Percentiles rank a stretch among this genome's conserved stretches.
Conservation (phyloP, 1,140 invertebrate genomes). For the Paracyclopina nana region DNA sequence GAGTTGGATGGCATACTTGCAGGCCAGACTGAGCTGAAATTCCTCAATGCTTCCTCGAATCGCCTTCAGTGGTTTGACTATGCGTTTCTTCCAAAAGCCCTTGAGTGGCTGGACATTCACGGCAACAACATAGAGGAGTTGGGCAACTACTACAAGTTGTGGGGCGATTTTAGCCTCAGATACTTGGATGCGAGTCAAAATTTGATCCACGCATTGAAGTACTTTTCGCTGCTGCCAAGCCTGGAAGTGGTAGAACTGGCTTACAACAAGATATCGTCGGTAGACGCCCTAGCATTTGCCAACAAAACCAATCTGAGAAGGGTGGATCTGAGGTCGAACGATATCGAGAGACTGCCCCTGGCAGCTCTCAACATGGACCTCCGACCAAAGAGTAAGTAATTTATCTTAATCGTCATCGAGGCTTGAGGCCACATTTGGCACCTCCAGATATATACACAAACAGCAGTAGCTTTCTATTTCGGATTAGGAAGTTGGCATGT, state of each 20-base stretch:
- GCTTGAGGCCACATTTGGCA: no score
- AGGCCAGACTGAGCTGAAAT: conserved; percentile 63
- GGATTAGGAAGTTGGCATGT: neutral
- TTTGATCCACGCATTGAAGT: conserved; percentile 37
- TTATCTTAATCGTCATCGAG: no score
- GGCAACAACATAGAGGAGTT: conserved; percentile 63
- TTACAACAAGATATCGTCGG: conserved; percentile 63
- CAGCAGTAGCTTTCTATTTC: no score
- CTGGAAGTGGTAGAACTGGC: conserved; percentile 62
- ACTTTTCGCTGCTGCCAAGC: conserved; percentile 45
- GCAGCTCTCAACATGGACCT: conserved; percentile 1
- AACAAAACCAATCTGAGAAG: conserved; percentile 70
- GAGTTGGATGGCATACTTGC: conserved; percentile 64
- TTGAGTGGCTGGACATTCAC: conserved; percentile 76
- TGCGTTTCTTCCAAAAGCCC: conserved; percentile 61
- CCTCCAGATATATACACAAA: no score
- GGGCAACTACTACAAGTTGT: conserved; percentile 52
- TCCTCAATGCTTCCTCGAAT: conserved; percentile 81
- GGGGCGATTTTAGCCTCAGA: conserved; percentile 47
- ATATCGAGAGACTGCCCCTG: conserved; percentile 23
- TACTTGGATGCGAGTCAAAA: conserved; percentile 64
- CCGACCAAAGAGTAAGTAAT: no score
- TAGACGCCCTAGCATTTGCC: conserved; percentile 78
- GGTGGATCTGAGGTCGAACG: conserved; percentile 64
- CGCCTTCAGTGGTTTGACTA: conserved; percentile 72